Evolutionary conservation across 2,113 vertebrate genomes (phyloP), one percentile per base, ranked within the genome.

Genomic region (Vireo altiloquus): DNA sequence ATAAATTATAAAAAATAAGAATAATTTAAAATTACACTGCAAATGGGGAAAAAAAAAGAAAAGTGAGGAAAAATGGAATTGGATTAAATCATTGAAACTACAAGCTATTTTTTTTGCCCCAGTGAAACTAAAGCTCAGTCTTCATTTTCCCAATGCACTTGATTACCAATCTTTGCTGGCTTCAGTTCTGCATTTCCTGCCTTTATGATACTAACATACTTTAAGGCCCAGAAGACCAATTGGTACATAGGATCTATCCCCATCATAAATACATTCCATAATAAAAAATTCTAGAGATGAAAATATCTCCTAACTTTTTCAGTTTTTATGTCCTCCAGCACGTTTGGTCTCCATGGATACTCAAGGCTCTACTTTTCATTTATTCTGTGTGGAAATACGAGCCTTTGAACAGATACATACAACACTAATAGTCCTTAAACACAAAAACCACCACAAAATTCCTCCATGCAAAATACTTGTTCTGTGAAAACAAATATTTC

Each of bases 271-370:
- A 81, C 33, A 74, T 61, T 81, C 50, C 47, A 66, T 19, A 86
- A 77, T 33, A 90, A 76, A 69, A 47, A 63, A 83, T 33, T 59
- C 24, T 42, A 50, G 56, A 89, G 24, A 81, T 81, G 18, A 92
- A 92, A 86, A 74, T 66, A 94, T 35, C 60, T 46, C 68, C 9
- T 40, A 88, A 92, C 20, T 92, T 92, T 24, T 90, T 53, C 47
- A 66, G 27, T 9, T 92, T 88, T 80, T 72, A 50, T 40, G 64
- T 86, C 76, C 63, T 89, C 47, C 47, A 83, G 88, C 56, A 63
- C 1, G 3, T 81, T 92, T 90, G 84, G 87, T 95, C 80, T 91
- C 92, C 94, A 91, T 84, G 83, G 89, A 87, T 93, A 96, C 85
- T 56, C n/a, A 71, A 86, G 54, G 64, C 25, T 75, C 52, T 92